Percentiles rank a stretch among this genome's conserved stretches.
Conservation (phyloP, 2,113 vertebrate species). For the Microcebus lehilahytsara region DNA sequence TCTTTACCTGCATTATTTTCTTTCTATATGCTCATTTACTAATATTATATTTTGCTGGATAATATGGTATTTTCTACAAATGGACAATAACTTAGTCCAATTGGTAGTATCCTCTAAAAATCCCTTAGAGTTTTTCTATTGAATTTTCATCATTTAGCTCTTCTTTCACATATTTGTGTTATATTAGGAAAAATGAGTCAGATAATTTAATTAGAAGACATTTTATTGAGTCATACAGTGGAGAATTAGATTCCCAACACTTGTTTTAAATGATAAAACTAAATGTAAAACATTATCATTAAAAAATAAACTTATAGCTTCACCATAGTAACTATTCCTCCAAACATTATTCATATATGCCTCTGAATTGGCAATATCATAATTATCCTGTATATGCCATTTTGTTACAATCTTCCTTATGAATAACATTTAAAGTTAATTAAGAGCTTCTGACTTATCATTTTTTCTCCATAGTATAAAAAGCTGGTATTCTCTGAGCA, state of each 20-base stretch:
- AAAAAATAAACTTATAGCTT: neutral
- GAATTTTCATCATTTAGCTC: neutral
- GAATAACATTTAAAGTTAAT: constrained; percentile 22
- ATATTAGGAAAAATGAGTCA: neutral
- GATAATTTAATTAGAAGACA: neutral
- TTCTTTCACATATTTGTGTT: neutral
- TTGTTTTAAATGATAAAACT: neutral
- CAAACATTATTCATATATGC: neutral
- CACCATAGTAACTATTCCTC: neutral
- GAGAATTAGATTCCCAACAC: neutral
- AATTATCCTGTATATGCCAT: neutral
- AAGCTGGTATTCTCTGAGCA: neutral
- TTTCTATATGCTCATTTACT: neutral
- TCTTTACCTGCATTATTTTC: neutral
- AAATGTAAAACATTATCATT: neutral
- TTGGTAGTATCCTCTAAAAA: neutral
- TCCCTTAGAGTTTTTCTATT: neutral
- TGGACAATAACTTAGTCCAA: neutral
- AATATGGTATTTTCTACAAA: neutral
- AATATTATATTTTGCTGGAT: neutral
- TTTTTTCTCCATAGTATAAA: neutral
- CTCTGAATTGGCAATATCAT: neutral
- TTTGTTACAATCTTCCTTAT: neutral
- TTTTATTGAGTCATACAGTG: neutral
- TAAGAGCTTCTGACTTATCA: neutral